Conservation (phyloP, 2,888 invertebrate species). For the Drosophila nigritarsus region DNA sequence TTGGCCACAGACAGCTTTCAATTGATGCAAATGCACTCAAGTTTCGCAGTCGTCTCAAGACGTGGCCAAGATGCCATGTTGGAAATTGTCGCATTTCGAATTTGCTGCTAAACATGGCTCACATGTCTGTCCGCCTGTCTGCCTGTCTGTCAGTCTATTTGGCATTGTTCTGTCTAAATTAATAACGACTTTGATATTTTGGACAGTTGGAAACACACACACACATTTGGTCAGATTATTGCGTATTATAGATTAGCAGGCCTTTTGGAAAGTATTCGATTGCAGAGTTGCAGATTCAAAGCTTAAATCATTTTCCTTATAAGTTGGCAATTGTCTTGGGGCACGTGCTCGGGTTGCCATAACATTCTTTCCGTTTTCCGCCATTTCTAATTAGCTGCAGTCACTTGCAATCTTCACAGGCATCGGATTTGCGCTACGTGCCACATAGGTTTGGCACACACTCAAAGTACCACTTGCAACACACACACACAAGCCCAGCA, state of each 20-base stretch:
- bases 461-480: constrained; percentile 7
- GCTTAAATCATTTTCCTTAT: constrained; percentile 41
- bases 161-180: constrained; percentile 47
- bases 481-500: constrained; percentile 12
- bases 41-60: constrained; percentile 56
- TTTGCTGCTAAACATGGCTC: constrained; percentile 14
- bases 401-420: constrained; percentile 62
- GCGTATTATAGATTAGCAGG: constrained; percentile 32
- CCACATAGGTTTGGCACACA: constrained; percentile 53
- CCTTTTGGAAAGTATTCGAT: constrained; percentile 11
- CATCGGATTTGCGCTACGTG: constrained; percentile 59
- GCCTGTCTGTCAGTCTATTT: neutral
- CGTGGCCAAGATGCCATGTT: constrained; percentile 27
- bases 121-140: neutral
- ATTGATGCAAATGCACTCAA: constrained; percentile 73
- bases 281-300: neutral
- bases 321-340: constrained; percentile 49
- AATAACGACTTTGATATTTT: constrained; percentile 52
- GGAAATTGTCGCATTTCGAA: constrained; percentile 51
- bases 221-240: constrained; percentile 32
- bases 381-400: constrained; percentile 68
- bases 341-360: constrained; percentile 65
- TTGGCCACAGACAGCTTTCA: constrained; percentile 63
- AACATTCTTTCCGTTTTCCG: constrained; percentile 60
- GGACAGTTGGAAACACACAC: constrained; percentile 42